These are phyloP conservation scores for Lycia hirtaria DNA, from an alignment of 2,888 invertebrate genomes.

Conservation along the genomic window DNA sequence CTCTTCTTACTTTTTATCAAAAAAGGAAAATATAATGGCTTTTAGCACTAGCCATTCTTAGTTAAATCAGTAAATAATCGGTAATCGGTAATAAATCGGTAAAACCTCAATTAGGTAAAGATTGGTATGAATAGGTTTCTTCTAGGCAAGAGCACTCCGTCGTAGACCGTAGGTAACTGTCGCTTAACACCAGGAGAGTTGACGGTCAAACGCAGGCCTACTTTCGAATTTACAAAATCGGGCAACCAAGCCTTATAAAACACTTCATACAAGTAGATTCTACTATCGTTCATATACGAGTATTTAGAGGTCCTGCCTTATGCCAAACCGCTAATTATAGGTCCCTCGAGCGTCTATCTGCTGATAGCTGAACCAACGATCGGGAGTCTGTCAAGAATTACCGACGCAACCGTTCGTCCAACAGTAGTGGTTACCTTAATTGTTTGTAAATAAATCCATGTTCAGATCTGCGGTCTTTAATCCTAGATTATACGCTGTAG, in stretches of 20 bases:
- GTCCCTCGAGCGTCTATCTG: constrained; percentile 46
- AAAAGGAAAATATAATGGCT: too few species aligned
- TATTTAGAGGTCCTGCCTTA: constrained; percentile 39
- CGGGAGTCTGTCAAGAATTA: constrained; percentile 52
- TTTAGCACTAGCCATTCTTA: too few species aligned
- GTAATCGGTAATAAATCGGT: too few species aligned
- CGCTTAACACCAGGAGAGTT: too few species aligned
- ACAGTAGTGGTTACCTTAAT: constrained; percentile 66
- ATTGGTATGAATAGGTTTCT: too few species aligned
- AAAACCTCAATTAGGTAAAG: too few species aligned
- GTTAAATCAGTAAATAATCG: too few species aligned
- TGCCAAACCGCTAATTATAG: constrained; percentile 51
- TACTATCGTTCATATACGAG: neutral
- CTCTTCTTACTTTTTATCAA: too few species aligned
- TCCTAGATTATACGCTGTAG: constrained; percentile 28
- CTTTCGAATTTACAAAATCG: neutral
- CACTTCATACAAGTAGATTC: neutral
- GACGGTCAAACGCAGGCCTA: too few species aligned
- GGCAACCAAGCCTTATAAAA: neutral
- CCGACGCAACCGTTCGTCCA: constrained; percentile 53
- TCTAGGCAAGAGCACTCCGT: too few species aligned
- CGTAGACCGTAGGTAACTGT: too few species aligned
- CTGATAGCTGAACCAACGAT: constrained; percentile 42
- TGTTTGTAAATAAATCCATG: constrained; percentile 61
- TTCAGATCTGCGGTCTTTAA: constrained; percentile 32